Percentiles rank a stretch among this genome's conserved stretches.
Conservation (phyloP, 2,113 vertebrate genomes). For the Cyanocitta stelleri region DNA sequence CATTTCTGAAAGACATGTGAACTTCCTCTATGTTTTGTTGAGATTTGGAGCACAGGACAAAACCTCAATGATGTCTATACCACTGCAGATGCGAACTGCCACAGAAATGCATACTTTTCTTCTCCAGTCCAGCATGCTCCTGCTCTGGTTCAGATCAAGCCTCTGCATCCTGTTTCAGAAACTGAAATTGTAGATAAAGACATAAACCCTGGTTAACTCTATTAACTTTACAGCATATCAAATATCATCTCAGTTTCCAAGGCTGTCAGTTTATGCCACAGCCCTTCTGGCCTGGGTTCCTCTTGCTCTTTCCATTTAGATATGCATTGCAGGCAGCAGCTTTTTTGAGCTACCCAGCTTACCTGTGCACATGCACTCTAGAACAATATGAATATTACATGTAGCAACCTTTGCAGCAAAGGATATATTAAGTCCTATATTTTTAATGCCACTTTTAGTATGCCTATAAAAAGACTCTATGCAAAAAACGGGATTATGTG, state of each 20-base stretch:
- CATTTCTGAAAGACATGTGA: not conserved
- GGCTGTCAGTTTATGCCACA: not conserved
- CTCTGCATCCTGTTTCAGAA: not conserved
- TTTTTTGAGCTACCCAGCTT: not conserved
- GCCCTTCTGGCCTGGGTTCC: not conserved
- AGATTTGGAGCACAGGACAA: not conserved
- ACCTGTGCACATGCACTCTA: not conserved
- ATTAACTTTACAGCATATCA: not conserved
- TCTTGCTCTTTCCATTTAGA: not conserved
- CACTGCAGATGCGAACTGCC: not conserved
- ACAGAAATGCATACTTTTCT: not conserved
- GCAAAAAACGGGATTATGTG: not conserved
- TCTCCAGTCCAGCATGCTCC: not conserved
- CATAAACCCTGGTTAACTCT: not conserved
- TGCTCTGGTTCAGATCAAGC: not conserved
- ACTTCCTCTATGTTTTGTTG: not conserved
- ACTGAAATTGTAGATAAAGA: not conserved
- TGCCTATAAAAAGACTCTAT: constrained; percentile 33
- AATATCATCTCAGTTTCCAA: not conserved
- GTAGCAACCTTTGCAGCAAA: not conserved
- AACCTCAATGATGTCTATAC: not conserved
- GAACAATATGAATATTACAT: constrained; percentile 28
- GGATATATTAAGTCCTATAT: constrained; percentile 21
- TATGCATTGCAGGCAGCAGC: not conserved
- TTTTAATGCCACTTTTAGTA: constrained; percentile 44